Evolutionary conservation across 1,140 invertebrate genomes (phyloP).

Genomic region (Drosophila leontia): DNA sequence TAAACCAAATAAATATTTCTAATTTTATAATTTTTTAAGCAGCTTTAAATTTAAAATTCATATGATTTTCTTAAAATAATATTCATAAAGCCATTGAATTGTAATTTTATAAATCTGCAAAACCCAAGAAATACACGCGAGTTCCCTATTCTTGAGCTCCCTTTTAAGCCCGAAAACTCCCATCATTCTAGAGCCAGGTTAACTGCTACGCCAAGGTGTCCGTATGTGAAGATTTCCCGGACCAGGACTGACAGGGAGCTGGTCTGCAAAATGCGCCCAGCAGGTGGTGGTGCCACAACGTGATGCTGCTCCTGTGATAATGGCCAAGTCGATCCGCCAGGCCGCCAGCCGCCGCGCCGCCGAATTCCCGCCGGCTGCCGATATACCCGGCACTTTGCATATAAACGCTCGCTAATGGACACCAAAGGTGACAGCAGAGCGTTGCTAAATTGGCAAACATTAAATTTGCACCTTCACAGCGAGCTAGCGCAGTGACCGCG

Average conservation of each 20-base stretch:
- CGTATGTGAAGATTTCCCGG: conserved; percentile 61
- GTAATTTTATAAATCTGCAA: too few species aligned
- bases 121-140: not conserved
- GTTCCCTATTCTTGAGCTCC: not conserved
- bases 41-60: not conserved
- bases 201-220: conserved; percentile 44
- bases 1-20: not conserved
- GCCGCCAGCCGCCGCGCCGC: conserved; percentile 1
- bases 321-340: conserved; percentile 45
- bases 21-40: not conserved
- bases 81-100: not conserved
- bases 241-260: conserved; percentile 26
- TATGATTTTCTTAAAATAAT: not conserved
- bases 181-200: conserved; percentile 7
- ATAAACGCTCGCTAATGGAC: conserved; percentile 83
- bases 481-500: conserved; percentile 29
- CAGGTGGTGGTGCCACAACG: conserved; percentile 73
- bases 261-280: conserved; percentile 55
- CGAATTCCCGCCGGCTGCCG: conserved; percentile 52
- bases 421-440: conserved; percentile 80
- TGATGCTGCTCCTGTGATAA: conserved; percentile 82
- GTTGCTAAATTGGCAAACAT: conserved; percentile 82
- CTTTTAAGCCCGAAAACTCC: not conserved
- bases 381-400: conserved; percentile 76
- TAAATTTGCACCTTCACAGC: conserved; percentile 82